Conservation (phyloP, 2,888 invertebrate genomes). For the Ennomos quercinarius region DNA sequence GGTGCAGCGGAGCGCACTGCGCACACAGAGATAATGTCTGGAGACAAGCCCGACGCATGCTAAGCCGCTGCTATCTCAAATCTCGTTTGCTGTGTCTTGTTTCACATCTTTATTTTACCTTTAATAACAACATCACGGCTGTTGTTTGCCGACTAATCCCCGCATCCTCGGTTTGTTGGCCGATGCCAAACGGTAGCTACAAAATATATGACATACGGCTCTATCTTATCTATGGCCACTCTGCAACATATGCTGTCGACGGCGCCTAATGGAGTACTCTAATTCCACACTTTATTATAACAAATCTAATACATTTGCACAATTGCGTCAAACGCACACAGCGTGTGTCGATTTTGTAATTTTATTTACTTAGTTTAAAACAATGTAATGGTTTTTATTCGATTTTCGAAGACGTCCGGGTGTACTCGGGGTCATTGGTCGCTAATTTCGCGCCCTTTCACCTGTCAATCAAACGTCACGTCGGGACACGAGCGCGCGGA, state of each 20-base stretch:
- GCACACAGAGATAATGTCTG: constrained; percentile 50
- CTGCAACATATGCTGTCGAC: constrained; percentile 77
- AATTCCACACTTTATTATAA: constrained; percentile 76
- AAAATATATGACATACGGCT: constrained; percentile 81
- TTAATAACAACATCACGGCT: constrained; percentile 67
- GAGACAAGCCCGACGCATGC: constrained; percentile 47
- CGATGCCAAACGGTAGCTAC: constrained; percentile 81
- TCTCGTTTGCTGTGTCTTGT: constrained; percentile 66
- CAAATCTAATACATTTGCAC: constrained; percentile 68
- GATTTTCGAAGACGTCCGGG: constrained; percentile 39
- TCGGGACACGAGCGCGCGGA: constrained; percentile 54
- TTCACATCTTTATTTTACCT: constrained; percentile 76
- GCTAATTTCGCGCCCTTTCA: constrained; percentile 83
- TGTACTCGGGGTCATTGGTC: constrained; percentile 46
- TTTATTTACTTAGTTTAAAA: constrained; percentile 35
- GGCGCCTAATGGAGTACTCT: constrained; percentile 76
- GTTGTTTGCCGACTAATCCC: constrained; percentile 78
- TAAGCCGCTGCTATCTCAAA: constrained; percentile 66
- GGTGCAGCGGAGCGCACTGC: constrained; percentile 37
- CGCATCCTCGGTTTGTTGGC: constrained; percentile 70
- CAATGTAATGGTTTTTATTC: constrained; percentile 47
- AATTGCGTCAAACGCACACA: constrained; percentile 57
- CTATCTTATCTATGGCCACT: constrained; percentile 83
- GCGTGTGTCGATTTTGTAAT: constrained; percentile 52
- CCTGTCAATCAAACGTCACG: constrained; percentile 80